Evolutionary conservation across 2,888 invertebrate species (phyloP).

Genomic region (Antheraea yamamai): DNA sequence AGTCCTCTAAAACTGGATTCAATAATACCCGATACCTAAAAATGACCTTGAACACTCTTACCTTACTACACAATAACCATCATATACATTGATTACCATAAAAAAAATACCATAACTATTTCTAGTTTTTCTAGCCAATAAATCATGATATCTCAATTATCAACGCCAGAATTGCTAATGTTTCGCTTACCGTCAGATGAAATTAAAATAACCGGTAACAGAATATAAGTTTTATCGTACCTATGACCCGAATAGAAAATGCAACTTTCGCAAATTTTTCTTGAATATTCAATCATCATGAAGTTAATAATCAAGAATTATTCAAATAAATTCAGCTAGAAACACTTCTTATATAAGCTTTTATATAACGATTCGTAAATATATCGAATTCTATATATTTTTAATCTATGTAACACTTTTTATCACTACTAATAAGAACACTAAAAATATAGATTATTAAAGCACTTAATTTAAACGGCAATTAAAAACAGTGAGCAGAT

Average conservation of each 20-base stretch:
- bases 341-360: not conserved
- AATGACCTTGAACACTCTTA: no score
- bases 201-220: no score
- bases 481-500: slow-evolving; percentile 28
- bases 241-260: not conserved
- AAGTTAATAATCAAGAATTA: not conserved
- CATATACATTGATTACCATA: no score
- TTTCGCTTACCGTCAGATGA: not conserved
- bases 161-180: not conserved
- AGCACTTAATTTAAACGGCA: slow-evolving; percentile 21
- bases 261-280: not conserved
- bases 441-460: not conserved
- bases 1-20: no score
- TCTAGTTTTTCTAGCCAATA: no score
- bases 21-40: no score
- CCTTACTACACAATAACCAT: no score
- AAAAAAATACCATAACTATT: no score
- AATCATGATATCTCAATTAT: no score
- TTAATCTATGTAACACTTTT: not conserved
- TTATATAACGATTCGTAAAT: not conserved
- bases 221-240: not conserved
- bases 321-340: not conserved
- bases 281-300: not conserved
- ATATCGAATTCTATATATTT: not conserved
- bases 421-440: not conserved